These are phyloP conservation scores for Pogonophryne albipinna DNA, from an alignment of 2,797 vertebrate species.

Conservation along the genomic window DNA sequence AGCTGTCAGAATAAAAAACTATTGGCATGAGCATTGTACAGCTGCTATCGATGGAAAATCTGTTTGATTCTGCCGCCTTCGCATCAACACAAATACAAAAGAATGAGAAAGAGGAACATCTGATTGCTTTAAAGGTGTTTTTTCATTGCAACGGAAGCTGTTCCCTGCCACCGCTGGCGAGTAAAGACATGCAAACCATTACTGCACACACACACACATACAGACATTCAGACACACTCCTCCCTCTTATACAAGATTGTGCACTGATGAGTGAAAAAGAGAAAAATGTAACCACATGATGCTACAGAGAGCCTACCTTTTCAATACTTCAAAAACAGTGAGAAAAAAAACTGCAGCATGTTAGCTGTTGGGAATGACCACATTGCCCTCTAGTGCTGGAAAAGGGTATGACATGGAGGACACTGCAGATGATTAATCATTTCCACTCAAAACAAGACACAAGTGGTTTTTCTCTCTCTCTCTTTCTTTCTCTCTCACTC, in stretches of 20 bases:
- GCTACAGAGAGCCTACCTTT: conserved; percentile 62
- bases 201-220: conserved; percentile 29
- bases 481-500: not conserved
- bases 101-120: conserved; percentile 11
- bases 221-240: conserved; percentile 4
- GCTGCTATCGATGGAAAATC: conserved; percentile 1
- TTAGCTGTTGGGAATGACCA: conserved; percentile 37
- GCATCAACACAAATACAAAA: conserved; percentile 35
- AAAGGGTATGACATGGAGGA: not conserved
- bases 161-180: conserved; percentile 39
- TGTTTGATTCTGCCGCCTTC: conserved; percentile 53
- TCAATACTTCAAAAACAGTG: conserved; percentile 48
- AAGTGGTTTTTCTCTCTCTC: conserved; percentile 24
- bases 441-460: conserved; percentile 13
- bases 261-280: conserved; percentile 44
- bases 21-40: conserved; percentile 6
- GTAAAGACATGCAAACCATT: conserved; percentile 37
- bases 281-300: conserved; percentile 59
- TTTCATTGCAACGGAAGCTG: conserved; percentile 53
- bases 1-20: conserved; percentile 4
- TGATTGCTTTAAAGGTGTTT: conserved; percentile 35
- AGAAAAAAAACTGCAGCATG: not conserved
- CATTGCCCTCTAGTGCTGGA: conserved; percentile 62
- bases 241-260: conserved; percentile 68
- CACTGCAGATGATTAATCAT: conserved; percentile 47